Base-by-base conservation (phyloP, 1,140 invertebrate genomes). In the Atta colombica region DNA sequence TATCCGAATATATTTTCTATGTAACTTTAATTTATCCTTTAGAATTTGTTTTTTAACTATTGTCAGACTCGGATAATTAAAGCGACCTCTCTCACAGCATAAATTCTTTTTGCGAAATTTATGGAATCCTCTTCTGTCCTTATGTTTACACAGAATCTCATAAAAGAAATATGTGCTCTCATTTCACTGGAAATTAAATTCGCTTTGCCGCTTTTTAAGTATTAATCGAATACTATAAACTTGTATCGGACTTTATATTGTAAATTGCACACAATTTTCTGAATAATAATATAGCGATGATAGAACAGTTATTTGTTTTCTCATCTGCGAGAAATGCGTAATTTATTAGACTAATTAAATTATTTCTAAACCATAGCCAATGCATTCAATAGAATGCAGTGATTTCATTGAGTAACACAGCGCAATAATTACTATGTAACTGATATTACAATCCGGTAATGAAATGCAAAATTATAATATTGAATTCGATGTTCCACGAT, bases 261-360 rank as follows among this genome's bases (percentile, higher is more conserved):
- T 60, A 66, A 51, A 21, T 35, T 58, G 51, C 49, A 49, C 8
- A 16, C 10, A 71, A 71, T 71, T 71, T 69, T 71, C 31, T 10
- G 10, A 39, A 39, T 39, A 55, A 35, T 78, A 78, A 65, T 31
- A 65, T 51, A 68, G 28, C 0, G 12, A 18, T 8, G 8, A 60
- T 25, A 39, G 12, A 2, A 25, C 60, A 75, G 10, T 8, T 77
- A 78, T 51, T 78, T 65, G 28, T 51, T 66, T 25, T 31, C 25
- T 78, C 25, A 78, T 78, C 25, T 39, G 75, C 31, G 75, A 65
- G 55, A 78, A 35, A 31, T 21, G 18, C 25, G 0, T 66, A 45
- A 77, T 10, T 80, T 80, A 39, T 80, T 68, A 80, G 45, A 80
- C 16, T 35, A 68, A 80, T 80, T 45, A 12, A 58, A 69, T 80